phyloP scores from a whole-genome alignment of 2,797 vertebrate genomes.

The Artibeus lituratus region DNA sequence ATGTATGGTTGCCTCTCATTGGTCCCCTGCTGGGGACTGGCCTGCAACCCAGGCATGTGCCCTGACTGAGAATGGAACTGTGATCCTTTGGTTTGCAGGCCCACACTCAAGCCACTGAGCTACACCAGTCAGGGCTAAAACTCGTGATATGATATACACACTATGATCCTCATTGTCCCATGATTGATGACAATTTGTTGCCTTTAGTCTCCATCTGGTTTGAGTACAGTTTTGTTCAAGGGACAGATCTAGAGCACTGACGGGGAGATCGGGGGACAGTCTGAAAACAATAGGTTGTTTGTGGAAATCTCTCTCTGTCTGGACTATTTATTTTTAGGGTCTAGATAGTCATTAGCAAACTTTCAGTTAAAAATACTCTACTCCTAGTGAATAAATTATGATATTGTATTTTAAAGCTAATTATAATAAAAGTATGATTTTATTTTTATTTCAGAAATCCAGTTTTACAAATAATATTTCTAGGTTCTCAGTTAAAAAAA shows the following conservation, averaged over 20 bases:
- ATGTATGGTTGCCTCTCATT: too few relatives aligned
- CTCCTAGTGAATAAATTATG: not conserved
- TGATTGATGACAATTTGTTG: slow-evolving; percentile 56
- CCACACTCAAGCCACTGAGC: too few relatives aligned
- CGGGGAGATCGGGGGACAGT: not conserved
- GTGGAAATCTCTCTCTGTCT: not conserved
- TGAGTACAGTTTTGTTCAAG: slow-evolving; percentile 38
- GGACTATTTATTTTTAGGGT: not conserved
- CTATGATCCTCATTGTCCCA: not conserved
- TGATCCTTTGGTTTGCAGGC: too few relatives aligned
- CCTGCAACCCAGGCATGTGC: too few relatives aligned
- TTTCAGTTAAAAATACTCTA: not conserved
- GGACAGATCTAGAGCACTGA: not conserved
- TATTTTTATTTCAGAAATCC: not conserved
- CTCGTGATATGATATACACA: rapidly evolving
- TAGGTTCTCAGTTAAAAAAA: not conserved
- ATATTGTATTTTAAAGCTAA: slow-evolving; percentile 52
- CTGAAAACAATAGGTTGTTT: not conserved
- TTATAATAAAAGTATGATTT: not conserved
- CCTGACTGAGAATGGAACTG: too few relatives aligned
- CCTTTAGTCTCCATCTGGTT: not conserved
- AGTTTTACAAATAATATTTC: not conserved
- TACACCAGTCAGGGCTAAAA: too few relatives aligned
- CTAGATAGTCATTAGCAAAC: not conserved
- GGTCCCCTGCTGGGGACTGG: too few relatives aligned